Conservation (phyloP, 2,797 vertebrate species). For the Liparis tanakae region DNA sequence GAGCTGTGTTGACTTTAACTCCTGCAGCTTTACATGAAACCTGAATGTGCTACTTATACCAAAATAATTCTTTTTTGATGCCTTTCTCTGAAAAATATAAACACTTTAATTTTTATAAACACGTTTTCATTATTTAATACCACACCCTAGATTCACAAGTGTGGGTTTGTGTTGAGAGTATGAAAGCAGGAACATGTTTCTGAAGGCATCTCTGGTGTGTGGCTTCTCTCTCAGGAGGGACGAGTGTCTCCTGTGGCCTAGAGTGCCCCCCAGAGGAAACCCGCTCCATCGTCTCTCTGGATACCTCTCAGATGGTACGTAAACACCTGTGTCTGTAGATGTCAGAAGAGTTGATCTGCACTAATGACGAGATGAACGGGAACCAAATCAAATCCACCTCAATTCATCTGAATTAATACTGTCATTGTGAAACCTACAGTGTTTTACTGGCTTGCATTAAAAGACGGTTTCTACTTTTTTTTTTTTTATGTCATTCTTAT, state of each 20-base stretch:
- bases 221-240: conserved; percentile 88
- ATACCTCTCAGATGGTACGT: conserved; percentile 98
- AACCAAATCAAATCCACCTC: background rate
- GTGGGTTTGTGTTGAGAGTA: background rate
- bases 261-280: conserved; percentile 95
- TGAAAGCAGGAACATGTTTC: background rate
- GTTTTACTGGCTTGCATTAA: too few species aligned
- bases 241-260: conserved; percentile 94
- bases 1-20: background rate
- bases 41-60: background rate
- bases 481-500: background rate
- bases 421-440: background rate
- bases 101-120: background rate
- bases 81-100: background rate
- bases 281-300: conserved; percentile 93
- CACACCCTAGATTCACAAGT: background rate
- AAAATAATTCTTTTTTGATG: background rate
- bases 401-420: background rate
- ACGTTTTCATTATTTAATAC: background rate
- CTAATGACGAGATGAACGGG: background rate
- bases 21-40: background rate
- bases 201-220: background rate
- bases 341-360: conserved; percentile 1
- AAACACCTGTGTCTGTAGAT: conserved; percentile 28
- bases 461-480: background rate